These are phyloP conservation scores for Hystrix brachyura DNA, from an alignment of 2,113 vertebrate genomes.

Conservation along the genomic window DNA sequence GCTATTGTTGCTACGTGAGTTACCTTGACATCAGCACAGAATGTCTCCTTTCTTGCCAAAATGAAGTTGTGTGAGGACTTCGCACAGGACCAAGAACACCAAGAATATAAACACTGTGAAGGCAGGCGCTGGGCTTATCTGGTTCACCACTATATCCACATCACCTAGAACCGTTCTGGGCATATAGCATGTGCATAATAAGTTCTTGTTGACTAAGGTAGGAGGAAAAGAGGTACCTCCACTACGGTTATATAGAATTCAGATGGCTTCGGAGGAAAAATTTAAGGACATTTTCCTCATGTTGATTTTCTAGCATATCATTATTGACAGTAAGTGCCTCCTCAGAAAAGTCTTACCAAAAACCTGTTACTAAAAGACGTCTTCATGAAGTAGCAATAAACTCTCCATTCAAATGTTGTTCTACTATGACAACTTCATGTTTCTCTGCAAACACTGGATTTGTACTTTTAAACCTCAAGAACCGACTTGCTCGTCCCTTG, in stretches of 20 bases:
- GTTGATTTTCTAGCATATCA: not conserved
- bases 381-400: not conserved
- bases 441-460: not conserved
- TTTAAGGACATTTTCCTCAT: not conserved
- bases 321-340: not conserved
- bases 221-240: too few species aligned
- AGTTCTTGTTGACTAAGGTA: not conserved
- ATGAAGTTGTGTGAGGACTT: not conserved
- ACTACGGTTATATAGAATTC: not conserved
- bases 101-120: not conserved
- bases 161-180: not conserved
- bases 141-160: not conserved
- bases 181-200: not conserved
- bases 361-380: not conserved
- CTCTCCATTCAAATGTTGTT: not conserved
- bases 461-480: not conserved
- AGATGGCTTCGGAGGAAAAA: not conserved
- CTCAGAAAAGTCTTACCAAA: not conserved
- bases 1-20: not conserved
- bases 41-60: not conserved
- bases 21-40: not conserved
- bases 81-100: not conserved
- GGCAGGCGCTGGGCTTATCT: not conserved
- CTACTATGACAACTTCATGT: not conserved
- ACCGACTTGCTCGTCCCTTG: not conserved